Evolutionary conservation across 2,888 invertebrate genomes (phyloP), one percentile per base, ranked within the genome.

Genomic region (Branchellion lobata): DNA sequence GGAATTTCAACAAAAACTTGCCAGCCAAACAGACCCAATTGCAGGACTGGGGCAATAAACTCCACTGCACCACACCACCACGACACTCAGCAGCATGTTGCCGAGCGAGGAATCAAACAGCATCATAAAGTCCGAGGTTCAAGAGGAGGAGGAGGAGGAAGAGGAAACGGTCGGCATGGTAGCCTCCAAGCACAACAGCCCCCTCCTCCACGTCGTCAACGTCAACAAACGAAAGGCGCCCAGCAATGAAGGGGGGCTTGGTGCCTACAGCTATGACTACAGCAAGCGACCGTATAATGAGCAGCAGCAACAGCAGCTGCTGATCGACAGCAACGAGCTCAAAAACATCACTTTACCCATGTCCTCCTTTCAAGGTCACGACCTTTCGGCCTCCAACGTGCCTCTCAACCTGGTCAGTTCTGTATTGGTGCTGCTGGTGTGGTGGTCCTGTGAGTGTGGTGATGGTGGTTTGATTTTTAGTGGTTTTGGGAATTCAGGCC

Each of bases 351-450:
- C 40, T 40, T 14, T 40, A 40, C 40, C 40, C 5, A 8, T 40
- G 40, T 40, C 40, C 14, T 40, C 40, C 5, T 40, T 40, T 40
- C 8, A 40, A 5, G 14, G 40, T 14, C 40, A 40, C 40, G 40
- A 40, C 14, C 40, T 40, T 5, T 40, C 40, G 5, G 40, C 14
- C 40, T 57, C 61, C n/a, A 57, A 57, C n/a, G n/a, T 57, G 61
- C 61, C 61, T 57, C 61, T 57, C 14, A 57, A 57, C 21, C 21
- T 57, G 61, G 61, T 57, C n/a, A n/a, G 61, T 57, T 57, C 18
- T 57, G 11, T 57, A 5, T 3, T 57, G 21, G 61, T 57, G 61
- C 5, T 8, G 24, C 8, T 57, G 24, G 21, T 47, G n/a, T n/a
- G n/a, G n/a, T n/a, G n/a, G n/a, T n/a, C n/a, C n/a, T n/a, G n/a